phyloP scores from a whole-genome alignment of 2,888 invertebrate genomes.

The Dryococelus australis region DNA sequence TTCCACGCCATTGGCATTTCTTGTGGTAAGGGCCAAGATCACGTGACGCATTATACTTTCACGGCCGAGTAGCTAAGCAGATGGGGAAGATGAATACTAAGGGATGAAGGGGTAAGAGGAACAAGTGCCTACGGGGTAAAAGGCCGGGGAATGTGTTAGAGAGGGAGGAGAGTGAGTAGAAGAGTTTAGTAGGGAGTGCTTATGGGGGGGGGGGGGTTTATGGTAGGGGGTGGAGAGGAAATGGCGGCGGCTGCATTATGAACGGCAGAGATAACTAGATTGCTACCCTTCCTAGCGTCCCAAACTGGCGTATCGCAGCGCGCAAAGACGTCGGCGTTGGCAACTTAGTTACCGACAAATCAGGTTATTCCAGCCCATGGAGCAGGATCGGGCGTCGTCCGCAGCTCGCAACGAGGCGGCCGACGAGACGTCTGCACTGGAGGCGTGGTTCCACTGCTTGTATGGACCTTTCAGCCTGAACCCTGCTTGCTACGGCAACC shows the following conservation, averaged over 20 bases:
- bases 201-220: no score
- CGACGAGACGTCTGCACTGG: no score
- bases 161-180: not conserved
- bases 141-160: not conserved
- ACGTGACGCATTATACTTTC: not conserved
- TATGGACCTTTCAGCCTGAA: no score
- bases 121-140: not conserved
- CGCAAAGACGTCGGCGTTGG: not conserved
- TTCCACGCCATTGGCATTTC: not conserved
- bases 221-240: no score
- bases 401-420: no score
- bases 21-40: not conserved
- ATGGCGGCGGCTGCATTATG: constrained; percentile 12
- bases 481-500: no score
- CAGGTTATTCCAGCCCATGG: constrained; percentile 21
- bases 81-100: not conserved
- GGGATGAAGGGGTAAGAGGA: not conserved
- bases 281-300: not conserved
- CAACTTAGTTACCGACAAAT: not conserved
- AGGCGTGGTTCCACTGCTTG: no score
- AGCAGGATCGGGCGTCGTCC: not conserved
- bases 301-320: constrained; percentile 5
- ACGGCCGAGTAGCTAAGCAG: not conserved
- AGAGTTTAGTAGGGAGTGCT: not conserved
- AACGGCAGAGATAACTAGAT: not conserved